Conservation (phyloP, 2,888 invertebrate species). For the Coenonympha glycerion region DNA sequence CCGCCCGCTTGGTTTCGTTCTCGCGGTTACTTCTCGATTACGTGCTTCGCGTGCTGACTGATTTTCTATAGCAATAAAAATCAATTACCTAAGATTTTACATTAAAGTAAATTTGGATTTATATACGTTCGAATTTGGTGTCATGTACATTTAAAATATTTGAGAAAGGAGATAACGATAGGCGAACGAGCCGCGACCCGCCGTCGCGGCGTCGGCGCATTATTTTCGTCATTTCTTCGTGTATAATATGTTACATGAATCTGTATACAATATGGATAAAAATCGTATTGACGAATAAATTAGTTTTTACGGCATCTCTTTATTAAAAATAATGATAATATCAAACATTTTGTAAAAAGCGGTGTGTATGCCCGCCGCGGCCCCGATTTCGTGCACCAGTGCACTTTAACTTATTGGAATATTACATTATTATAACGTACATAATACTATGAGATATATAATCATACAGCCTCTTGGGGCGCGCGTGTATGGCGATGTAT, state of each 20-base stretch:
- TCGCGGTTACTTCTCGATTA: conserved; percentile 77
- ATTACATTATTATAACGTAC: conserved; percentile 76
- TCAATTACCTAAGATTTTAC: conserved; percentile 78
- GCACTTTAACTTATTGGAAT: conserved; percentile 77
- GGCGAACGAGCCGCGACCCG: conserved; percentile 64
- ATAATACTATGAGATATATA: conserved; percentile 76
- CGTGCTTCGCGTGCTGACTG: conserved; percentile 78
- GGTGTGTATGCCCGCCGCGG: conserved; percentile 72
- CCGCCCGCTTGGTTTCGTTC: conserved; percentile 74
- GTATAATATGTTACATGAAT: conserved; percentile 80
- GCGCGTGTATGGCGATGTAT: conserved; percentile 81
- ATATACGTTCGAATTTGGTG: conserved; percentile 77
- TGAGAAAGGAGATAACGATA: conserved; percentile 73
- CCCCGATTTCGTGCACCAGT: conserved; percentile 76
- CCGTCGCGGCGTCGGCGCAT: conserved; percentile 63
- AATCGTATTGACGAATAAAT: conserved; percentile 74
- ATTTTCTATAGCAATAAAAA: conserved; percentile 79
- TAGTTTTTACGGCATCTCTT: conserved; percentile 76
- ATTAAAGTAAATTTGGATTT: conserved; percentile 77
- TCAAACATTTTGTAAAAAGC: conserved; percentile 75
- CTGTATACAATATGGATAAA: conserved; percentile 78
- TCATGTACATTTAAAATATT: conserved; percentile 77
- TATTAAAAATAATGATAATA: conserved; percentile 76
- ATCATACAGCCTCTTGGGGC: conserved; percentile 77
- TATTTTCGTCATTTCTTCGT: conserved; percentile 77